Conservation (phyloP, 2,113 vertebrate genomes). For the Pituophis catenifer region DNA sequence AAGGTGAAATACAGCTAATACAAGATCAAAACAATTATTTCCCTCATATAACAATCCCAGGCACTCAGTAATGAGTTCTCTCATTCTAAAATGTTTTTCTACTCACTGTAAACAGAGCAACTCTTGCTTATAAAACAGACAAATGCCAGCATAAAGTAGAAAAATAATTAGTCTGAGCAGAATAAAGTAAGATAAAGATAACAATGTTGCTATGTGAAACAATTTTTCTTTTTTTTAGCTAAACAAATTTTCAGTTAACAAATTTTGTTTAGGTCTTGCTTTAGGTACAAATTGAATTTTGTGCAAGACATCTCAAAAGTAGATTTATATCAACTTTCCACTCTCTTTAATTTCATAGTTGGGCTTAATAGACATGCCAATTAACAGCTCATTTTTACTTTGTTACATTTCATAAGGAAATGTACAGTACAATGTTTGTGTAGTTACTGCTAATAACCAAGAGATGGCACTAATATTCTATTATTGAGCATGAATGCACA, state of each 20-base stretch:
- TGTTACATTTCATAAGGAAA: not conserved
- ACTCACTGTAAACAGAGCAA: not conserved
- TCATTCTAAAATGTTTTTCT: not conserved
- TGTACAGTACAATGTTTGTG: not conserved
- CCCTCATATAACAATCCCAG: not conserved
- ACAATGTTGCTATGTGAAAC: not conserved
- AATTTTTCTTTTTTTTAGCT: not conserved
- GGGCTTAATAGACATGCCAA: not conserved
- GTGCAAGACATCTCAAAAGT: not conserved
- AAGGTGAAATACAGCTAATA: not conserved
- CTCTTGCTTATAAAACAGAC: not conserved
- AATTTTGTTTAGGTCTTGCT: not conserved
- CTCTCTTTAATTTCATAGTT: not conserved
- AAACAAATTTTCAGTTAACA: not conserved
- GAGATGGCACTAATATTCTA: not conserved
- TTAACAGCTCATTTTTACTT: not conserved
- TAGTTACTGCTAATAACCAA: not conserved
- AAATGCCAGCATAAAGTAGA: not conserved
- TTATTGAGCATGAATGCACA: not conserved
- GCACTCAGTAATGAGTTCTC: not conserved
- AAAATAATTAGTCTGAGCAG: not conserved
- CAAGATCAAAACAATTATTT: not conserved
- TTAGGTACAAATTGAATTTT: not conserved
- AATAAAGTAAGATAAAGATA: not conserved
- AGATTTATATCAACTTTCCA: not conserved